phyloP scores from a whole-genome alignment of 2,888 invertebrate species.

The Ceramica pisi region DNA sequence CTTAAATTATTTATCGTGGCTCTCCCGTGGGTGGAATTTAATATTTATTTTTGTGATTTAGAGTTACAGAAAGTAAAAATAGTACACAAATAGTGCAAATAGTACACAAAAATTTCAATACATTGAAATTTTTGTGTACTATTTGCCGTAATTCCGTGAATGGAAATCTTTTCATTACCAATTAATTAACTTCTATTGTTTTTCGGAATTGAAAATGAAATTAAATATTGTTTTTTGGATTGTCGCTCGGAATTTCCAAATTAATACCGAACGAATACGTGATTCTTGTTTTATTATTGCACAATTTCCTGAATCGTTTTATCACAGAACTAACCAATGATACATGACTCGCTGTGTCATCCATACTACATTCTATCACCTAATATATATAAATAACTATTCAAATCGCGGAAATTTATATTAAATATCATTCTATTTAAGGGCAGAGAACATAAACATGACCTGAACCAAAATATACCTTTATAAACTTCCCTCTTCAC shows the following conservation, averaged over 20 bases:
- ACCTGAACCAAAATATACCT: conserved; percentile 5
- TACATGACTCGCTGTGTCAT: neutral
- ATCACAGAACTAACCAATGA: neutral
- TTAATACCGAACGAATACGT: neutral
- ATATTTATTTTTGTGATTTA: conserved; percentile 53
- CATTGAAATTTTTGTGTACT: neutral
- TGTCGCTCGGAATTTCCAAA: neutral
- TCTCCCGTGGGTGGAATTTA: conserved; percentile 37
- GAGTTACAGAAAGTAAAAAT: conserved; percentile 10
- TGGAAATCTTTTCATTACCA: neutral
- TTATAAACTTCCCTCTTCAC: conserved; percentile 14
- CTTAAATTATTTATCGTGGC: conserved; percentile 56
- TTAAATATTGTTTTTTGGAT: no score
- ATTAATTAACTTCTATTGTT: no score
- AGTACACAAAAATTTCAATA: no score
- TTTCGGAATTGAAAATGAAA: no score
- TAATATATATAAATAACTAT: neutral
- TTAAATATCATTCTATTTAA: neutral
- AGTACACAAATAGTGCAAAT: no score
- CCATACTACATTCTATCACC: no score
- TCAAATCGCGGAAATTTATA: neutral
- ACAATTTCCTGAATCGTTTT: neutral
- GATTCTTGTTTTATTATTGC: neutral
- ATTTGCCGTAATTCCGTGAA: neutral
- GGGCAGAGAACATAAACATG: conserved; percentile 30